A percentile compares a stretch with the other conserved stretches of the same genome.
Evolutionary conservation across 2,888 invertebrate genomes (phyloP).

Genomic region (Pelosia muscerda): DNA sequence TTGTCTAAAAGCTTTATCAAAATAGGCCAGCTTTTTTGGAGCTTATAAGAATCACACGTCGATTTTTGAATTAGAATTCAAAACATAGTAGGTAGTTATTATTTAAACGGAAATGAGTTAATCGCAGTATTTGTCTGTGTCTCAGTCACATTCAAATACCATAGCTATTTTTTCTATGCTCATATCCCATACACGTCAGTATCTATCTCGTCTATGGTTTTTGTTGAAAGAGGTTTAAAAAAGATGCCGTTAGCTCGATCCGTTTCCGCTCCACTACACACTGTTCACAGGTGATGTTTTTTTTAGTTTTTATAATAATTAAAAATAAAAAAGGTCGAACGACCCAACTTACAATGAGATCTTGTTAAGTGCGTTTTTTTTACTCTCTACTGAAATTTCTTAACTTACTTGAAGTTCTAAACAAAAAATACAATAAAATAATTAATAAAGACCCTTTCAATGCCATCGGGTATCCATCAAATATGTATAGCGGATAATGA

Average conservation of each 20-base stretch:
- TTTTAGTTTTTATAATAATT: slow-evolving; percentile 77
- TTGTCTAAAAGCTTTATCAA: neutral
- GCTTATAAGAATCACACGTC: no score
- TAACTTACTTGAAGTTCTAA: slow-evolving; percentile 33
- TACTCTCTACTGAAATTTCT: slow-evolving; percentile 59
- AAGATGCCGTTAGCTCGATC: slow-evolving; percentile 81
- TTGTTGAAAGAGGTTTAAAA: slow-evolving; percentile 75
- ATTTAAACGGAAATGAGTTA: slow-evolving; percentile 34
- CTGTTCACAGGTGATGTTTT: slow-evolving; percentile 81
- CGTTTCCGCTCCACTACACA: slow-evolving; percentile 83
- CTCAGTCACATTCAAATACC: slow-evolving; percentile 45
- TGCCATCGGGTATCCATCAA: slow-evolving; percentile 47
- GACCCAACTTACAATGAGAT: slow-evolving; percentile 71
- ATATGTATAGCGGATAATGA: slow-evolving; percentile 51
- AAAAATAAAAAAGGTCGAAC: slow-evolving; percentile 70
- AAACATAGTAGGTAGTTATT: neutral
- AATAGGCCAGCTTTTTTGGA: no score
- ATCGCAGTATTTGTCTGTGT: slow-evolving; percentile 48
- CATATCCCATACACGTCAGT: slow-evolving; percentile 79
- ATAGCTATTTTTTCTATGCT: slow-evolving; percentile 66
- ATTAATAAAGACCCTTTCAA: slow-evolving; percentile 50
- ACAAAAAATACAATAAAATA: slow-evolving; percentile 35
- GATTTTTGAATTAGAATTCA: neutral
- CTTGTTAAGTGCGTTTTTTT: slow-evolving; percentile 75
- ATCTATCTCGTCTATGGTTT: slow-evolving; percentile 78